These are phyloP conservation scores for Rhynchomys soricoides DNA, from an alignment of 2,113 vertebrate genomes.

Conservation along the genomic window DNA sequence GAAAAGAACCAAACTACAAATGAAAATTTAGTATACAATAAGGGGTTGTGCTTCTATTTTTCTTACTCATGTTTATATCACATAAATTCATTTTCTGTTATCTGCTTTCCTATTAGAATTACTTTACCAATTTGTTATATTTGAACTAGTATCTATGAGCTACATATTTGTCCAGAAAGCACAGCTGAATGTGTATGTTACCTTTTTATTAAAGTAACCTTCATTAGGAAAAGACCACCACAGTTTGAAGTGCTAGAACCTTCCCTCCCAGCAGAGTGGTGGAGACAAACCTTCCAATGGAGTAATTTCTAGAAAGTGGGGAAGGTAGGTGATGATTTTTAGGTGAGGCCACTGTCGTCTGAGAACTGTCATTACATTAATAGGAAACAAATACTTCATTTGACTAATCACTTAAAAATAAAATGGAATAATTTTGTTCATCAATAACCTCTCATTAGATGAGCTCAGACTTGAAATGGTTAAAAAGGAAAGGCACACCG, in stretches of 20 bases:
- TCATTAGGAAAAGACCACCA: neutral
- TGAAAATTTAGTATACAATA: constrained; percentile 11
- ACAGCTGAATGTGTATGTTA: constrained; percentile 50
- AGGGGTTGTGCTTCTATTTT: constrained; percentile 6
- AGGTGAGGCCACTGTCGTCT: constrained; percentile 31
- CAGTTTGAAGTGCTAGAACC: neutral
- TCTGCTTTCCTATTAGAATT: constrained; percentile 37
- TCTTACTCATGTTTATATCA: constrained; percentile 4
- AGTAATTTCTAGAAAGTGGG: neutral
- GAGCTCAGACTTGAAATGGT: constrained; percentile 8
- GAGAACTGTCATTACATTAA: constrained; percentile 49
- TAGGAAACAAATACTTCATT: constrained; percentile 15
- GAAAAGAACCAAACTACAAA: constrained; percentile 4
- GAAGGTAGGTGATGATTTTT: neutral
- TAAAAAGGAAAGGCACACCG: neutral
- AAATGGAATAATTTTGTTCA: constrained; percentile 18
- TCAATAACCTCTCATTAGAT: neutral
- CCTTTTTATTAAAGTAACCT: constrained; percentile 57
- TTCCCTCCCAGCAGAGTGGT: neutral
- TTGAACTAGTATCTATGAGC: constrained; percentile 49
- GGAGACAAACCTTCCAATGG: neutral
- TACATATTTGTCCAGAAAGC: neutral
- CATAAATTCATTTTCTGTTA: constrained; percentile 38
- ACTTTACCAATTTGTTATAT: constrained; percentile 35
- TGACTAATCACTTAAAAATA: constrained; percentile 47